Percentiles rank a stretch among this genome's conserved stretches.
These are phyloP conservation scores for Zapus hudsonius DNA, from an alignment of 2,113 vertebrate species.

Conservation along the genomic window DNA sequence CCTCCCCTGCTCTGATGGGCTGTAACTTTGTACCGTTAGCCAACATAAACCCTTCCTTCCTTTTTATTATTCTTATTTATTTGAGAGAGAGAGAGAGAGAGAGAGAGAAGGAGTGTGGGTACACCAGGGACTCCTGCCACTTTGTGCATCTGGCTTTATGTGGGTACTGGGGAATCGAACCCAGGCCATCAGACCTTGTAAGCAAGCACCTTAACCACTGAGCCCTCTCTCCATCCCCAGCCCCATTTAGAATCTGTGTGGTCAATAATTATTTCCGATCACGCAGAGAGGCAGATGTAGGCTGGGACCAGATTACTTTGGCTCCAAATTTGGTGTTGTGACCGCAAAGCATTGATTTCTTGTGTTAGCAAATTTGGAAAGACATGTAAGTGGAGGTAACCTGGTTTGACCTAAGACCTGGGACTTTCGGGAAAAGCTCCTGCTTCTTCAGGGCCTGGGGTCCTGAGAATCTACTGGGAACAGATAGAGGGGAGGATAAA, in stretches of 20 bases:
- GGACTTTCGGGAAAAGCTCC: background rate
- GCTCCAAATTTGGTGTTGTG: background rate
- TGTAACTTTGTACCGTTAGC: too few species aligned
- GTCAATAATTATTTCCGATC: background rate
- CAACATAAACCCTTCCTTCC: too few species aligned
- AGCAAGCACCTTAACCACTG: too few species aligned
- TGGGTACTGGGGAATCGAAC: too few species aligned
- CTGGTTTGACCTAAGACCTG: background rate
- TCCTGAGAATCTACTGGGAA: background rate
- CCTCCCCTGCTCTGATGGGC: too few species aligned
- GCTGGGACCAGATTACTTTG: background rate
- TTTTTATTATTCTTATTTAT: too few species aligned
- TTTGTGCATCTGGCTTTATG: too few species aligned
- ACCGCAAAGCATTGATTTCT: background rate
- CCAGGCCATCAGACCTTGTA: too few species aligned
- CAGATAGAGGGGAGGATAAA: background rate
- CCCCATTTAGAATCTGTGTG: background rate
- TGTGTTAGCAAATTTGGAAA: constrained; percentile 10
- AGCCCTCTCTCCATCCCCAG: background rate
- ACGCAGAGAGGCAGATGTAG: background rate
- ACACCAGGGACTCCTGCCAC: too few species aligned
- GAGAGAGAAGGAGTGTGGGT: too few species aligned
- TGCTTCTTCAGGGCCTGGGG: background rate
- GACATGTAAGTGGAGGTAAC: background rate
- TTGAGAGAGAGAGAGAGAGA: too few species aligned